Base-by-base conservation (phyloP, 2,797 vertebrate species). In the Clamator glandarius region DNA sequence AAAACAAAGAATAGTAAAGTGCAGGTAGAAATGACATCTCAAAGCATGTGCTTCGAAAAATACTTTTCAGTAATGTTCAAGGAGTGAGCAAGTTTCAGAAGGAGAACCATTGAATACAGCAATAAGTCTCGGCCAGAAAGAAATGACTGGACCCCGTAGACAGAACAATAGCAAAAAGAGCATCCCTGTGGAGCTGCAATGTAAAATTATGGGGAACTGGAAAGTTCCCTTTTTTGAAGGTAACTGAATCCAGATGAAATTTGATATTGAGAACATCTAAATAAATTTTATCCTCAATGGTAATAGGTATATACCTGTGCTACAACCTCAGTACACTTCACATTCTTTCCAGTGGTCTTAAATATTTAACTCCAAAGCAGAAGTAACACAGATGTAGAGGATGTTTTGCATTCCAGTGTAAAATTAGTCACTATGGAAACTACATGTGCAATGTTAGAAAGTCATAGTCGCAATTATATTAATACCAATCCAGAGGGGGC, bases 341-440 rank as follows among this genome's bases (percentile, higher is more conserved):
- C 2, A 1, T 72, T 85, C 58, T 87, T 86, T 15, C 18, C 52
- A 52, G 7, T 23, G 20, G 8, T 74, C 41, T 46, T 77, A 57
- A 69, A 44, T 57, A 67, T 39, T 78, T 57, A 76, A 74, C 36
- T 42, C 36, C 19, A 17, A 84, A 87, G 52, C 5, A 87, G 42
- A 91, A 85, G 61, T 78, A 89, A 57, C 3, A 12, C 14, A 75
- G 46, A 63, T 16, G 17, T 17, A 85, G 42, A 64, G 17, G 21
- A 58, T 90, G 41, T 74, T 95, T 85, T 59, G 77, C 33, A 80
- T 80, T 89, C 24, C 24, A 48, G 15, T 62, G 15, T 62, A 81
- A 93, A 81, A 72, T 58, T 58, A 75, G 69, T 89, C 87, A 81
- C 66, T 90, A 74, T 88, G 76, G 80, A 88, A 95, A 93, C 66